Conservation (phyloP, 2,113 vertebrate species). For the Siphamia tubifer region DNA sequence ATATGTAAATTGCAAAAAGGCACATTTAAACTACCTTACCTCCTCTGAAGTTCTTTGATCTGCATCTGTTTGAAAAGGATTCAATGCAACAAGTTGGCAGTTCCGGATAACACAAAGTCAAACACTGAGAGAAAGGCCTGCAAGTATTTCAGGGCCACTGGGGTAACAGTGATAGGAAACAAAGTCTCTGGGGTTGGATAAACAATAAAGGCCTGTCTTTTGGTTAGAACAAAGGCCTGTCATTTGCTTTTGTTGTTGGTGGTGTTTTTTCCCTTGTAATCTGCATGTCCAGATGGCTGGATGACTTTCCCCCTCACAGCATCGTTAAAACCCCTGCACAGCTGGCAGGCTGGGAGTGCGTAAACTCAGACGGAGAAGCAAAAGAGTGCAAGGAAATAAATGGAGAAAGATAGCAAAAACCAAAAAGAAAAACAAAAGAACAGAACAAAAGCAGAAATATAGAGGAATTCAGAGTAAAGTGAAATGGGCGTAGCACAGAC, state of each 20-base stretch:
- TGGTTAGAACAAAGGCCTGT: conserved; percentile 65
- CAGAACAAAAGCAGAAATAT: background rate
- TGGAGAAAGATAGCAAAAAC: background rate
- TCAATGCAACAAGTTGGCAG: background rate
- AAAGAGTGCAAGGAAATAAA: conserved; percentile 28
- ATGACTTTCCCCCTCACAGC: conserved; percentile 51
- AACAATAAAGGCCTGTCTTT: conserved; percentile 64
- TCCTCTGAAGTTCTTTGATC: background rate
- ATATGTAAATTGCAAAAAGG: too few relatives aligned
- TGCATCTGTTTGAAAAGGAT: background rate
- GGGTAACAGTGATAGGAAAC: conserved; percentile 4
- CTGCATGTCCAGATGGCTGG: conserved; percentile 69
- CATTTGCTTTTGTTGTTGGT: conserved; percentile 59
- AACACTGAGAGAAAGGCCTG: conserved; percentile 5
- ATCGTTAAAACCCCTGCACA: conserved; percentile 57
- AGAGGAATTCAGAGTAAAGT: background rate
- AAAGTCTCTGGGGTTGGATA: conserved; percentile 54
- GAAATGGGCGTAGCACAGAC: background rate
- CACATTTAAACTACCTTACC: too few relatives aligned
- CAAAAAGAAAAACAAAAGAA: background rate
- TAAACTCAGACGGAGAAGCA: conserved; percentile 20
- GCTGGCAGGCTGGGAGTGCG: conserved; percentile 49
- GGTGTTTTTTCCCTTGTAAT: conserved; percentile 55
- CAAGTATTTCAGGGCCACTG: conserved; percentile 18
- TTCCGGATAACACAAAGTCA: conserved; percentile 37